A percentile compares a stretch with the other conserved stretches of the same genome.
These are phyloP conservation scores for Poeciliopsis paucimaculata DNA, from an alignment of 2,797 vertebrate genomes.

Conservation along the genomic window DNA sequence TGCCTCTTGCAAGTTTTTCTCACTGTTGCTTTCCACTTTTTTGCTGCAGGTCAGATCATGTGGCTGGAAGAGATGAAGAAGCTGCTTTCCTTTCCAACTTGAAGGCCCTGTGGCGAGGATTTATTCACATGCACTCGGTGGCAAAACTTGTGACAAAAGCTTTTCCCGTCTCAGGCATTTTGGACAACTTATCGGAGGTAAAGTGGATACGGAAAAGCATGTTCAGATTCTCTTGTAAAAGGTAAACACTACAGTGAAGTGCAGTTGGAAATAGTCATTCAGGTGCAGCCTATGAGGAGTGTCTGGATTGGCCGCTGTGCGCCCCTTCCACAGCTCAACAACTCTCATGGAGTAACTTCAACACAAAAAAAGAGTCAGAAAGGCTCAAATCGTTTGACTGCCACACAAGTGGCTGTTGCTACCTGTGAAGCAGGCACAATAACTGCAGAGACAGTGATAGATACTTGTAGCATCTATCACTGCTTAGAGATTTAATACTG, in stretches of 20 bases:
- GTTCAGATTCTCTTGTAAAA: background rate
- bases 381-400: background rate
- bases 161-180: conserved; percentile 92
- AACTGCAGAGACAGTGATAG: background rate
- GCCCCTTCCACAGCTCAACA: background rate
- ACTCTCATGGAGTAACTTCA: background rate
- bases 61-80: conserved; percentile 88
- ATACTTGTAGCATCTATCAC: background rate
- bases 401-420: background rate
- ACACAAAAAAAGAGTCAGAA: background rate
- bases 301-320: background rate
- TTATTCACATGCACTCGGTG: conserved; percentile 96
- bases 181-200: conserved; percentile 94
- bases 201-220: conserved; percentile 5
- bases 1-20: background rate
- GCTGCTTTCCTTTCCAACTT: conserved; percentile 88
- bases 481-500: background rate
- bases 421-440: background rate
- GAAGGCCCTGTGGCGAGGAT: conserved; percentile 92
- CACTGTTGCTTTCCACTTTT: conserved; percentile 20
- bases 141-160: conserved; percentile 95
- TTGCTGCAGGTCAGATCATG: conserved; percentile 83
- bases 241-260: background rate
- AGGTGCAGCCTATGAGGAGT: background rate
- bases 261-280: background rate